A percentile compares a stretch with the other conserved stretches of the same genome.
These are phyloP conservation scores for Kuschelorhynchus macadamiae DNA, from an alignment of 2,888 invertebrate genomes.

Conservation along the genomic window DNA sequence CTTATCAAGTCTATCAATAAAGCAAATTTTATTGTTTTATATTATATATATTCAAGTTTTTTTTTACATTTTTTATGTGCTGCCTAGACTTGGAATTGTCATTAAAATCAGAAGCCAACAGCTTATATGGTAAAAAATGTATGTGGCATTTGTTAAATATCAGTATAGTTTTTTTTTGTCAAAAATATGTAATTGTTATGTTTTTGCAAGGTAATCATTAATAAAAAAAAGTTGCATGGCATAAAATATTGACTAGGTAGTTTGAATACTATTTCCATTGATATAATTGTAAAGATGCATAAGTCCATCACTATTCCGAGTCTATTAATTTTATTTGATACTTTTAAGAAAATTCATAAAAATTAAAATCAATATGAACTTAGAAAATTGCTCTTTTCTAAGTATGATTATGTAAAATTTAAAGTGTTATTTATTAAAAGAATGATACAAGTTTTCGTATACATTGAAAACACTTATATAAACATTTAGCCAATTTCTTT, in stretches of 20 bases:
- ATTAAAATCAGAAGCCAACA: slow-evolving; percentile 46
- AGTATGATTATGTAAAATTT: no score
- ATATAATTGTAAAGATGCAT: not conserved
- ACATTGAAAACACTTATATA: no score
- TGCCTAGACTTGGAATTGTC: slow-evolving; percentile 46
- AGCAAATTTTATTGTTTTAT: not conserved
- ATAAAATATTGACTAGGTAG: not conserved
- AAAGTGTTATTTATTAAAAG: no score
- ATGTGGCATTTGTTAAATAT: slow-evolving; percentile 24
- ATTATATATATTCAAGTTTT: slow-evolving; percentile 6
- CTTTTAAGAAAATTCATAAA: no score
- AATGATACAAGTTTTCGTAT: no score
- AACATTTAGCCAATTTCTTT: no score
- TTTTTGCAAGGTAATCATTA: no score
- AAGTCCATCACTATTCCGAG: not conserved
- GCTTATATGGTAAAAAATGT: slow-evolving; percentile 39
- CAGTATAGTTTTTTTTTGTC: not conserved
- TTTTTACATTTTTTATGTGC: slow-evolving; percentile 40
- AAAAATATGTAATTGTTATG: not conserved
- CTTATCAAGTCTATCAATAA: not conserved
- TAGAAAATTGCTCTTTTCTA: no score
- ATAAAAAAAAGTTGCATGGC: no score
- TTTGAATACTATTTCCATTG: slow-evolving; percentile 40
- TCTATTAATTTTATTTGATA: no score
- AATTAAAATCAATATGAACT: no score